Percentiles rank a stretch among this genome's conserved stretches.
Conservation (phyloP, 2,888 invertebrate genomes). For the Meta bourneti region DNA sequence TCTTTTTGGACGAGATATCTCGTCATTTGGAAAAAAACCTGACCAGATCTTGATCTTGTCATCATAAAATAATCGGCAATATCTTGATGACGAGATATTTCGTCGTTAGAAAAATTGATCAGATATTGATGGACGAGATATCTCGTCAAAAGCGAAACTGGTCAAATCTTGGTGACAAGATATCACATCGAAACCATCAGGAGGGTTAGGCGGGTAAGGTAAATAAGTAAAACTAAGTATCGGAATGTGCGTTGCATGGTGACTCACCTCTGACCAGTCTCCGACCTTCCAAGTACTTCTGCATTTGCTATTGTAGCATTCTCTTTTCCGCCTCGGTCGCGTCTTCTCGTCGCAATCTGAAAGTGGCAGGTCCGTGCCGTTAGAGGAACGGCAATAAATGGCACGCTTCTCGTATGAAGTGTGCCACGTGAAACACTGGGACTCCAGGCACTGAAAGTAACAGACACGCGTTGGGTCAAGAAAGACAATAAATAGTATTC, state of each 20-base stretch:
- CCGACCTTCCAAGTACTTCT: slow-evolving; percentile 94
- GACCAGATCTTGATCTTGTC: no score
- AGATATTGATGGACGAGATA: no score
- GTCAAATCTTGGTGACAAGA: no score
- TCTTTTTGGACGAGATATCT: no score
- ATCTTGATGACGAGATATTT: no score
- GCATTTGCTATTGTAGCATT: slow-evolving; percentile 91
- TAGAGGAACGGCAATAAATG: slow-evolving; percentile 84
- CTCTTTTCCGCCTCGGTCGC: slow-evolving; percentile 88
- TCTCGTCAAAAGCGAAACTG: no score
- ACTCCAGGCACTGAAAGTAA: slow-evolving; percentile 84
- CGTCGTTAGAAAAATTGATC: no score
- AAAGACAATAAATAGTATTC: background rate
- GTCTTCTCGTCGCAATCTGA: slow-evolving; percentile 87
- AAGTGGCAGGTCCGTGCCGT: slow-evolving; percentile 83
- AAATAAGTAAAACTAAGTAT: background rate
- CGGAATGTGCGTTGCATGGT: background rate
- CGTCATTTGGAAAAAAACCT: no score
- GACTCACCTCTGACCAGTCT: slow-evolving; percentile 93
- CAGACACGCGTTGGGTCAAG: background rate
- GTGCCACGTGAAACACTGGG: slow-evolving; percentile 88
- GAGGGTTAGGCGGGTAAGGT: no score
- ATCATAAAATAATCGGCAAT: no score
- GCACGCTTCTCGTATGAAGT: slow-evolving; percentile 89
- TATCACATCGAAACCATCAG: no score